phyloP scores from a whole-genome alignment of 2,113 vertebrate species.

The Acanthochromis polyacanthus region DNA sequence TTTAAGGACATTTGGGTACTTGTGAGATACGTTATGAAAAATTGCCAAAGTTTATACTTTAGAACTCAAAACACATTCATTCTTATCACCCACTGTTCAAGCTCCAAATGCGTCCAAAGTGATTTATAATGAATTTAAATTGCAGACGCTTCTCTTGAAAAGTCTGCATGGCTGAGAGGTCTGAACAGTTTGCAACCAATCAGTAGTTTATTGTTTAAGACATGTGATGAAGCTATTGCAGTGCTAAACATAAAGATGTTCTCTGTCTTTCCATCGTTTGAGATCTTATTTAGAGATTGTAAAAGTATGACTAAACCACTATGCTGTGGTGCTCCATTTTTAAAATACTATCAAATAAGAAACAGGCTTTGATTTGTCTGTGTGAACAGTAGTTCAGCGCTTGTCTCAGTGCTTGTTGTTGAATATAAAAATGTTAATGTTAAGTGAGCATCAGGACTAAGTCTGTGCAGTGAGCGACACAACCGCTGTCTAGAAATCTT shows the following conservation, averaged over 20 bases:
- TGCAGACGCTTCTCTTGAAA: background rate
- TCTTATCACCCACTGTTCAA: background rate
- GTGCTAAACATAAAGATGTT: background rate
- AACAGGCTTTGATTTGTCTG: background rate
- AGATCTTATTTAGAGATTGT: background rate
- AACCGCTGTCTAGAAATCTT: constrained; percentile 48
- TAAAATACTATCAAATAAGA: background rate
- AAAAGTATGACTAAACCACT: background rate
- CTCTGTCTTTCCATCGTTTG: background rate
- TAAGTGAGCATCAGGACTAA: constrained; percentile 2
- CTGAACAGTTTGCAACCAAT: background rate
- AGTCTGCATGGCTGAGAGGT: background rate
- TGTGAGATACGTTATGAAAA: no score
- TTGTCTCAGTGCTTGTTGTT: background rate
- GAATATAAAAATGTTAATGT: constrained; percentile 25
- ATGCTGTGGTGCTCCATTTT: background rate
- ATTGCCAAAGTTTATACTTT: no score
- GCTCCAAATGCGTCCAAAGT: background rate
- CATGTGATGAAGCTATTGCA: background rate
- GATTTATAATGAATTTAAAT: background rate
- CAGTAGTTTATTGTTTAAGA: background rate
- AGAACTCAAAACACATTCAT: background rate
- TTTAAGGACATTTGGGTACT: no score
- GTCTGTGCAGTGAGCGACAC: constrained; percentile 1
- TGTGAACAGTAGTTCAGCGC: background rate